Conservation (phyloP, 30 jellyfish, hydroid and myxozoan species). For the Sanderia malayensis region DNA sequence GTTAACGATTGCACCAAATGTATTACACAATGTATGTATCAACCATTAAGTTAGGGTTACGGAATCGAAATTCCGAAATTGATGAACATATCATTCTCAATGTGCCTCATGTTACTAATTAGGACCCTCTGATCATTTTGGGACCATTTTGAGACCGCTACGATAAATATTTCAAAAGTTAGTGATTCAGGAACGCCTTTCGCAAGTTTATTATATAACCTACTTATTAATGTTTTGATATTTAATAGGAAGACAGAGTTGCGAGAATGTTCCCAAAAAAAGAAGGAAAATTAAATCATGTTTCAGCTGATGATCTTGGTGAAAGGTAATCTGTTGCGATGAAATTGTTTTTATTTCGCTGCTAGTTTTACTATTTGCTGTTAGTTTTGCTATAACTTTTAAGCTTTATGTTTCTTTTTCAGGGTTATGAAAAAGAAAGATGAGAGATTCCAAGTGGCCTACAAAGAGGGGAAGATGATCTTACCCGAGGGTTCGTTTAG, state of each 20-base stretch:
- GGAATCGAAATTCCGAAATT: too few species aligned
- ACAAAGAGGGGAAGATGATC: conserved; percentile 87
- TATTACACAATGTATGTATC: neutral
- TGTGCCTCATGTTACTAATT: too few species aligned
- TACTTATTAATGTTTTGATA: too few species aligned
- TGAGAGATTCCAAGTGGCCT: conserved; percentile 67
- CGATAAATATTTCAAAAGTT: too few species aligned
- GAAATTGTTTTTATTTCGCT: too few species aligned
- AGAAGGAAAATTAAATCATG: conserved; percentile 3
- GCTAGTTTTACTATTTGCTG: too few species aligned
- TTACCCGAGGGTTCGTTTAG: conserved; percentile 60
- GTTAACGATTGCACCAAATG: neutral
- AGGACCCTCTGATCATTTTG: too few species aligned
- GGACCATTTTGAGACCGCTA: too few species aligned
- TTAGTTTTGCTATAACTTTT: too few species aligned
- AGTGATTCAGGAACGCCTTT: too few species aligned
- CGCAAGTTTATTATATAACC: too few species aligned
- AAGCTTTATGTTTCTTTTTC: conserved; percentile 6
- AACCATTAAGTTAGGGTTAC: neutral
- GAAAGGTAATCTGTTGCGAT: too few species aligned
- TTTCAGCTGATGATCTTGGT: conserved; percentile 60
- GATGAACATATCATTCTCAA: neutral
- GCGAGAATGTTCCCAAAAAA: conserved; percentile 26
- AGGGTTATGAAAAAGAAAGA: conserved; percentile 50
- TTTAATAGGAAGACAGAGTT: conserved; percentile 53